Percentiles rank a stretch among this genome's conserved stretches.
phyloP scores from a whole-genome alignment of 2,888 invertebrate species.

The Sinodicranocentrus sp. region DNA sequence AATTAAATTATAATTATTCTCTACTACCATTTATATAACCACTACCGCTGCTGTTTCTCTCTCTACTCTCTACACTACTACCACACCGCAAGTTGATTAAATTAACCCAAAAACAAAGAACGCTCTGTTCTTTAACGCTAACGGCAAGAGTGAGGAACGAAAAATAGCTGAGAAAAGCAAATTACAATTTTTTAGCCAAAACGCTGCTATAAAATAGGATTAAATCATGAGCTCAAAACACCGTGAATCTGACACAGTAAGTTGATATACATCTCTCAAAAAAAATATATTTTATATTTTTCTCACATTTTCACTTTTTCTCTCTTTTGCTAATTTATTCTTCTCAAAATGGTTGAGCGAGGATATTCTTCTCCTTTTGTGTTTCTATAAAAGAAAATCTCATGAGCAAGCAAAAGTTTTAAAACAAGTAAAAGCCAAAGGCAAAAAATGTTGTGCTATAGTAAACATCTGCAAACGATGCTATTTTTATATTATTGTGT shows the following conservation, averaged over 20 bases:
- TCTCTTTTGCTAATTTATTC: slow-evolving; percentile 31
- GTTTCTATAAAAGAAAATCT: neutral
- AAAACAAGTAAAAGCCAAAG: slow-evolving; percentile 6
- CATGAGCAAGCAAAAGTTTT: slow-evolving; percentile 12
- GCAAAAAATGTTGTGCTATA: slow-evolving; percentile 46
- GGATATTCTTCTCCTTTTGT: slow-evolving; percentile 5
- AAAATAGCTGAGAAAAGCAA: slow-evolving; percentile 26
- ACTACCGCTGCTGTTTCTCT: neutral
- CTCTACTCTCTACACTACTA: slow-evolving; percentile 12
- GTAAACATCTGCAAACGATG: slow-evolving; percentile 66
- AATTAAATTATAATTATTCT: slow-evolving; percentile 21
- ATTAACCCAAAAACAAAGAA: slow-evolving; percentile 21
- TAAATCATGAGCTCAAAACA: slow-evolving; percentile 75
- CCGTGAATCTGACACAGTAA: slow-evolving; percentile 75
- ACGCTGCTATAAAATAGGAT: slow-evolving; percentile 29
- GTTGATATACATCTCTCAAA: slow-evolving; percentile 35
- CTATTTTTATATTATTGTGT: slow-evolving; percentile 67
- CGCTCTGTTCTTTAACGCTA: slow-evolving; percentile 22
- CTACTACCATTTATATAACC: slow-evolving; percentile 19
- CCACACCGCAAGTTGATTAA: slow-evolving; percentile 25
- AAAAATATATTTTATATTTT: slow-evolving; percentile 22
- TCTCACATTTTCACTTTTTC: slow-evolving; percentile 42
- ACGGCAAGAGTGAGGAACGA: slow-evolving; percentile 15
- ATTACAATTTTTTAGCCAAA: slow-evolving; percentile 10
- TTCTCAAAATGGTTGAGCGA: neutral